Percentiles rank a stretch among this genome's conserved stretches.
phyloP scores from a whole-genome alignment of 2,888 invertebrate genomes.

The Athripsodes cinereus region DNA sequence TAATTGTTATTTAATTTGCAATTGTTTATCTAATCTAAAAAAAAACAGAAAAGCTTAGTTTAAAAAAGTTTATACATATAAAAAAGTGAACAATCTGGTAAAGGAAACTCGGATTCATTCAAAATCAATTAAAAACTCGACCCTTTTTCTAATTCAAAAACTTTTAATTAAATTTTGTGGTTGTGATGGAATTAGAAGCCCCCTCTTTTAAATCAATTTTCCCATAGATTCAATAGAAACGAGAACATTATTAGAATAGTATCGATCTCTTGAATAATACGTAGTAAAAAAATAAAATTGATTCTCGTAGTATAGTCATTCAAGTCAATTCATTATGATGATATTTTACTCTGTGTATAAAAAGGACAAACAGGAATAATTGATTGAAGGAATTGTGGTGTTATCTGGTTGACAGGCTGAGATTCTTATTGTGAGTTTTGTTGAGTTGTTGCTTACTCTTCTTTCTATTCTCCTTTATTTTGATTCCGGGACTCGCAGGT shows the following conservation, averaged over 20 bases:
- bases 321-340: no score
- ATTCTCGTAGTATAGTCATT: no score
- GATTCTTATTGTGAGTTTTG: no score
- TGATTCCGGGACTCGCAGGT: neutral
- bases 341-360: no score
- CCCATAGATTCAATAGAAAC: neutral
- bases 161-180: neutral
- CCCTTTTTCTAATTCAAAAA: neutral
- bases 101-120: no score
- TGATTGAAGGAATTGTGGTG: neutral
- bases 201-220: neutral
- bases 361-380: neutral
- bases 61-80: no score
- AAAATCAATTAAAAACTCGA: neutral
- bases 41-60: no score
- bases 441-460: neutral
- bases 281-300: no score
- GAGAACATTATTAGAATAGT: no score
- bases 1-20: no score
- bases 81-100: no score
- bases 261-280: neutral
- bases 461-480: neutral
- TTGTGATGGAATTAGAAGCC: neutral
- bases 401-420: neutral
- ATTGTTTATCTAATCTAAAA: no score